Evolutionary conservation across 1,140 invertebrate genomes (phyloP).

Genomic region (Palaemon carinicauda): DNA sequence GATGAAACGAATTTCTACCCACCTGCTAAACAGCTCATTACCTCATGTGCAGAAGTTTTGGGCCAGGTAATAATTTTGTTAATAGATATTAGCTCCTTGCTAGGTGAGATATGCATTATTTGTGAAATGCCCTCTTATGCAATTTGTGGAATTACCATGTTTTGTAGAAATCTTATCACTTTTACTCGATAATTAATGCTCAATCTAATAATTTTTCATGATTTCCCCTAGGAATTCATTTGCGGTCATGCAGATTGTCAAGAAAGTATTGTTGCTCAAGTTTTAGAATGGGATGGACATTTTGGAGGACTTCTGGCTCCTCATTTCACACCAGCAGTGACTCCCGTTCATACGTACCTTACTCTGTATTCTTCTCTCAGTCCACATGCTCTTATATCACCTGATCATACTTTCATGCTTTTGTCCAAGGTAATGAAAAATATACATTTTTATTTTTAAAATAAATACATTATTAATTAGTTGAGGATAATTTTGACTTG

Average conservation of each 20-base stretch:
- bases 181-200: not conserved
- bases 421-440: slow-evolving; percentile 69
- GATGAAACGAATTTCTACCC: slow-evolving; percentile 76
- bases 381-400: slow-evolving; percentile 68
- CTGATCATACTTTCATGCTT: slow-evolving; percentile 76
- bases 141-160: not conserved
- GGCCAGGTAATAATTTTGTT: slow-evolving; percentile 69
- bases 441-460: not conserved
- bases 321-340: slow-evolving; percentile 73
- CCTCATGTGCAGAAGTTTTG: slow-evolving; percentile 76
- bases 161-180: not conserved
- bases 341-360: slow-evolving; percentile 69
- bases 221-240: slow-evolving; percentile 71
- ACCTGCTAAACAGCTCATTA: slow-evolving; percentile 77
- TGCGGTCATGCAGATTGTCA: slow-evolving; percentile 72
- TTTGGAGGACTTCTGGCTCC: slow-evolving; percentile 67
- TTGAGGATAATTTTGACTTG: not conserved
- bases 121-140: not conserved
- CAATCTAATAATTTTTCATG: not conserved
- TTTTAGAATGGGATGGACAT: slow-evolving; percentile 65
- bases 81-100: too few species aligned
- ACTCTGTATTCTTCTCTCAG: slow-evolving; percentile 77
- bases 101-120: not conserved
- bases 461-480: not conserved
- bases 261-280: slow-evolving; percentile 69